Conservation (phyloP, 2,888 invertebrate genomes). For the Euzetes globulus region DNA sequence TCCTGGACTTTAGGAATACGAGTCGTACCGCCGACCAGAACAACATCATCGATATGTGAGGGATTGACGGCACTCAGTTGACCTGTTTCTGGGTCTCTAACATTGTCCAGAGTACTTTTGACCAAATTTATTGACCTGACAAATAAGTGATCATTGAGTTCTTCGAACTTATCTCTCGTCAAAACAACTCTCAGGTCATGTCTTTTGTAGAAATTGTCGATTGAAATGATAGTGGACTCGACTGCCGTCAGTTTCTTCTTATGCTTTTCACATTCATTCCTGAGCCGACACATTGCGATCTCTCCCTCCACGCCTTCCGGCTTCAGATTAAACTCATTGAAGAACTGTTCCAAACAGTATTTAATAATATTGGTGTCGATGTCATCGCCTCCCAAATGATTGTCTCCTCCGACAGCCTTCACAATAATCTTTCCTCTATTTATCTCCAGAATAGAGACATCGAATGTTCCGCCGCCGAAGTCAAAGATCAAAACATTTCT, state of each 20-base stretch:
- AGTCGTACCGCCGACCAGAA: slow-evolving; percentile 37
- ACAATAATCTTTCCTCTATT: slow-evolving; percentile 40
- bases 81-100: too few relatives aligned
- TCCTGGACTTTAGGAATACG: slow-evolving; percentile 37
- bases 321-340: slow-evolving; percentile 32
- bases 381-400: slow-evolving; percentile 44
- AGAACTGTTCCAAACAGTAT: slow-evolving; percentile 39
- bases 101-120: slow-evolving; percentile 32
- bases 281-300: slow-evolving; percentile 35
- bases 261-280: slow-evolving; percentile 38
- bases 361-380: slow-evolving; percentile 39
- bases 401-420: slow-evolving; percentile 46
- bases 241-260: slow-evolving; percentile 43
- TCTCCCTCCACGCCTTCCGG: slow-evolving; percentile 21
- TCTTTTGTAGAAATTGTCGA: slow-evolving; percentile 32
- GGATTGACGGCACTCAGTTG: background rate
- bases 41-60: slow-evolving; percentile 35
- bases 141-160: slow-evolving; percentile 31
- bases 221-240: slow-evolving; percentile 30
- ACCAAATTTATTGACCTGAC: slow-evolving; percentile 33
- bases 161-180: slow-evolving; percentile 37
- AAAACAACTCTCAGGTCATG: slow-evolving; percentile 23
- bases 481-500: slow-evolving; percentile 34
- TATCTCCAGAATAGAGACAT: slow-evolving; percentile 38
- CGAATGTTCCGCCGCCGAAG: slow-evolving; percentile 38